A percentile compares a stretch with the other conserved stretches of the same genome.
phyloP scores from a whole-genome alignment of 2,888 invertebrate species.

The Flexamia atlantica region DNA sequence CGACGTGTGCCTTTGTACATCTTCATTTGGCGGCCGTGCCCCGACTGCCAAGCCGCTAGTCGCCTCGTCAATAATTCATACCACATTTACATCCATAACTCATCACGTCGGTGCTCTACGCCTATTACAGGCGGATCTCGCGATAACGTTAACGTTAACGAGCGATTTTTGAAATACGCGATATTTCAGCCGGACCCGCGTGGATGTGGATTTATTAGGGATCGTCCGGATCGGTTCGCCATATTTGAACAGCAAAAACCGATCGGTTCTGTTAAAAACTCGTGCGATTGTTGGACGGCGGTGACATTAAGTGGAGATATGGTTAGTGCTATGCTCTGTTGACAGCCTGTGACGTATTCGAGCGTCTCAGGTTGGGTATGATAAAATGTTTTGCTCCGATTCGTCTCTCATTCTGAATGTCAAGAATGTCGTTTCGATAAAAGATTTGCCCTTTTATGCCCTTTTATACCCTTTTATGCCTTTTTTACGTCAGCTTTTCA shows the following conservation, averaged over 20 bases:
- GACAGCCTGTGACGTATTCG: too few species aligned
- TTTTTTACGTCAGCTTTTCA: too few species aligned
- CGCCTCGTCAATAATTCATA: conserved; percentile 48
- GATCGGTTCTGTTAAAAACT: conserved; percentile 2
- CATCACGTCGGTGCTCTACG: conserved; percentile 29
- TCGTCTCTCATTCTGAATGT: too few species aligned
- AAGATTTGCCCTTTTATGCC: too few species aligned
- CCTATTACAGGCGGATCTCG: not conserved
- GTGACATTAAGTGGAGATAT: not conserved
- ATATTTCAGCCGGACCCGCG: conserved; percentile 31
- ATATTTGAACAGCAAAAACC: conserved; percentile 36
- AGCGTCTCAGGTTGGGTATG: too few species aligned
- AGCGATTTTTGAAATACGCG: conserved; percentile 47
- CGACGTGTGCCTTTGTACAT: conserved; percentile 38
- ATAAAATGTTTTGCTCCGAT: too few species aligned
- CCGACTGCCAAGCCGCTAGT: conserved; percentile 20
- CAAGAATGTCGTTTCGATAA: too few species aligned
- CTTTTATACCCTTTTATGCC: too few species aligned
- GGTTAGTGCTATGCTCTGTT: too few species aligned
- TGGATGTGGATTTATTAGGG: conserved; percentile 42
- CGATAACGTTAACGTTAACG: conserved; percentile 11
- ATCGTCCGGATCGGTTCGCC: not conserved
- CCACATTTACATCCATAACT: conserved; percentile 51
- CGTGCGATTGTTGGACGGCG: not conserved
- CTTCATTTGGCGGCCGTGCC: conserved; percentile 30